phyloP scores from a whole-genome alignment of 23 tunicate species.

The Diplosoma virens region DNA sequence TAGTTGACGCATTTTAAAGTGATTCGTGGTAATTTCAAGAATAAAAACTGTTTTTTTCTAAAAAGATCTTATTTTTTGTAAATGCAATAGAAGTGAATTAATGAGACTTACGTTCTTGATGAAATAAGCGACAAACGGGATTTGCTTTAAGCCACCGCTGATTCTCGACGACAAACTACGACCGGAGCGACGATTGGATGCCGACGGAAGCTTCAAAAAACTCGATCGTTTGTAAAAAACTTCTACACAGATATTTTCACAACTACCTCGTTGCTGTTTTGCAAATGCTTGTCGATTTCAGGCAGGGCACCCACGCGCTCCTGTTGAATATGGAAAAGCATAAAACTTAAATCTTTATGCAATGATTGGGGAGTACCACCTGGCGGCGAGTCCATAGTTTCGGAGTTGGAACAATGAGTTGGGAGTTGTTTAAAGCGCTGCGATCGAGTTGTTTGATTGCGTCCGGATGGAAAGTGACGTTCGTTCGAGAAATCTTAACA shows the following conservation, averaged over 20 bases:
- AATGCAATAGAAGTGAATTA: no score
- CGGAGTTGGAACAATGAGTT: conserved; percentile 51
- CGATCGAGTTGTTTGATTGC: neutral
- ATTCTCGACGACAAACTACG: neutral
- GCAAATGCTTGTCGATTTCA: no score
- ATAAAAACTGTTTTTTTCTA: no score
- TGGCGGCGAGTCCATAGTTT: conserved; percentile 49
- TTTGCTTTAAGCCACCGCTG: neutral
- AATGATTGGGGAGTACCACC: no score
- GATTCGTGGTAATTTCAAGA: no score
- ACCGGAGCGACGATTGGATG: neutral
- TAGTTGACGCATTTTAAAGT: no score
- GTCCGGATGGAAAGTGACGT: conserved; percentile 1
- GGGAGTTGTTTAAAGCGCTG: neutral
- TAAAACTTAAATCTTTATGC: no score
- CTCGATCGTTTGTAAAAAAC: no score
- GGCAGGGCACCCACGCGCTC: neutral
- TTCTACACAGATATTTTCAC: no score
- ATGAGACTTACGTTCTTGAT: conserved; percentile 19
- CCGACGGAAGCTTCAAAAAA: neutral
- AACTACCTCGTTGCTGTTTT: no score
- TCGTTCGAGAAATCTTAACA: conserved; percentile 9
- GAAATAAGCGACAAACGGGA: conserved; percentile 18
- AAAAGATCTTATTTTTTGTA: no score
- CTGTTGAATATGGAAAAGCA: no score